phyloP scores from a whole-genome alignment of 2,113 vertebrate species.

The Pelusios castaneus region DNA sequence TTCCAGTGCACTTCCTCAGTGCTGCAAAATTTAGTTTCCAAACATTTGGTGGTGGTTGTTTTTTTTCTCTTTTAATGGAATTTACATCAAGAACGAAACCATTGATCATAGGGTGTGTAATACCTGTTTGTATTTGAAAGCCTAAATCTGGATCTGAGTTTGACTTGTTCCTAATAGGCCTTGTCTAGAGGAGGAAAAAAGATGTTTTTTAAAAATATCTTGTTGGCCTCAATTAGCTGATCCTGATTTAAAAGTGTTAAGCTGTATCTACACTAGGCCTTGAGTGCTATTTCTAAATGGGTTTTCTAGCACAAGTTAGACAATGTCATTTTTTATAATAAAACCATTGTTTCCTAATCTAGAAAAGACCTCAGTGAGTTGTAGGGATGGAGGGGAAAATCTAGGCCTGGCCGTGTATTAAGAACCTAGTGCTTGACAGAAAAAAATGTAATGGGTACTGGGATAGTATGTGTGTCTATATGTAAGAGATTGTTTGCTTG shows the following conservation, averaged over 20 bases:
- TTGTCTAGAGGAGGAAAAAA: background rate
- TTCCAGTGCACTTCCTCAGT: background rate
- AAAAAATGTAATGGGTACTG: background rate
- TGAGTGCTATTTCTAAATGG: background rate
- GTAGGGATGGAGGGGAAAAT: background rate
- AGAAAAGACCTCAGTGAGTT: background rate
- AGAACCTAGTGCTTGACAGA: background rate
- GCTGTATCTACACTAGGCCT: background rate
- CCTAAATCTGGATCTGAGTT: background rate
- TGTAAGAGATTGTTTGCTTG: background rate
- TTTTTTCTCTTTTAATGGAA: background rate
- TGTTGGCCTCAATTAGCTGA: background rate
- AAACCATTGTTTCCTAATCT: background rate
- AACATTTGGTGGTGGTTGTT: accelerated
- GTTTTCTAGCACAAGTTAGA: background rate
- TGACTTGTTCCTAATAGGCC: background rate
- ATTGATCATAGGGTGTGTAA: background rate
- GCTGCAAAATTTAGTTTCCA: background rate
- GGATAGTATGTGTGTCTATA: background rate
- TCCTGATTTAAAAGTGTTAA: background rate
- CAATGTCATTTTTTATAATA: background rate
- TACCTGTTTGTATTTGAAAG: background rate
- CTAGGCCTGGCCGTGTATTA: background rate
- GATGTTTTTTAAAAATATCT: background rate
- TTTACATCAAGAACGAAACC: background rate